Percentiles rank a stretch among this genome's conserved stretches.
Evolutionary conservation across 2,797 vertebrate species (phyloP).

Genomic region (Varecia variegata): DNA sequence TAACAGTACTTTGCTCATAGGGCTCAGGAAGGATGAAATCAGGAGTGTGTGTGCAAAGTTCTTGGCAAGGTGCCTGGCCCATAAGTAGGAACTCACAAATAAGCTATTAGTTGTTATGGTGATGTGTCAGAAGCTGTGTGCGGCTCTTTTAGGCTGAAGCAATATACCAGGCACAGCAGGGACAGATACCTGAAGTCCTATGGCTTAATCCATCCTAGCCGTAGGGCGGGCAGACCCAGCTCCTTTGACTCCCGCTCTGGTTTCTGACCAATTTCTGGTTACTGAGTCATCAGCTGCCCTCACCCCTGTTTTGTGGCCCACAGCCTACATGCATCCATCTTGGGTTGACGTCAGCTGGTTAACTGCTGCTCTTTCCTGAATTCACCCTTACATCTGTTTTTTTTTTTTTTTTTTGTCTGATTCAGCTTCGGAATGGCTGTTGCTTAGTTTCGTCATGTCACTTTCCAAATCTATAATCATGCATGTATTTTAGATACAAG

Average conservation of each 20-base stretch:
- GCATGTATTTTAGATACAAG: neutral
- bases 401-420: neutral
- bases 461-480: neutral
- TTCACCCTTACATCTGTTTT: neutral
- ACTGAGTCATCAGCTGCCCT: neutral
- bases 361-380: neutral
- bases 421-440: neutral
- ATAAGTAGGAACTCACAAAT: neutral
- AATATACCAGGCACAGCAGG: neutral
- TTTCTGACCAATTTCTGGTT: neutral
- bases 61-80: neutral
- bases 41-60: neutral
- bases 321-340: neutral
- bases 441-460: neutral
- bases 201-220: neutral
- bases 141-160: neutral
- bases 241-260: neutral
- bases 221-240: rapidly evolving
- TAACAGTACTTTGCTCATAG: neutral
- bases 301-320: neutral
- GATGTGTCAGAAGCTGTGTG: neutral
- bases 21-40: neutral
- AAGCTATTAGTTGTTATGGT: neutral
- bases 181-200: neutral
- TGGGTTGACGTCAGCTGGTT: neutral